These are phyloP conservation scores for Erpobdella octoculata DNA, from an alignment of 2,888 invertebrate genomes.

Conservation along the genomic window DNA sequence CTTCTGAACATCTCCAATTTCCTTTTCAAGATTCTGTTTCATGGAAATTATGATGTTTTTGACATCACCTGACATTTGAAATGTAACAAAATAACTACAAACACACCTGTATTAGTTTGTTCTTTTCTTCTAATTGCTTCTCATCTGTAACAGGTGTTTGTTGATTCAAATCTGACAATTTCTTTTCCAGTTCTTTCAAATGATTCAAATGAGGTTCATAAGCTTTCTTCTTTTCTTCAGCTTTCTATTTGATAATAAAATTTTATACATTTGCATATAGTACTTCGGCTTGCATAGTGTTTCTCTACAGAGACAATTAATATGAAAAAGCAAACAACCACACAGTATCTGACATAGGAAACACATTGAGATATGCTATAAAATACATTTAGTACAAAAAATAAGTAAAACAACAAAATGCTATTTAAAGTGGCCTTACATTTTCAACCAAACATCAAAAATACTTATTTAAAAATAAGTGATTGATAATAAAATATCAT, in stretches of 20 bases:
- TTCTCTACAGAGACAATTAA: no score
- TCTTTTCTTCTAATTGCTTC: not conserved
- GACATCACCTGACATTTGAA: not conserved
- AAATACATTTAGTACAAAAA: no score
- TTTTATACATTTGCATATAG: no score
- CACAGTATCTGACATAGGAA: no score
- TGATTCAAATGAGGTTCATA: conserved; percentile 1
- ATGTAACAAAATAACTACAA: not conserved
- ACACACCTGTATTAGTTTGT: not conserved
- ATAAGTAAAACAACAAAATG: no score
- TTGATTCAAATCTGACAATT: not conserved
- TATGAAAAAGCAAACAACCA: no score
- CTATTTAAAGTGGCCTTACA: no score
- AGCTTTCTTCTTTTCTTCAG: not conserved
- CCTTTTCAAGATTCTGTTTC: conserved; percentile 8
- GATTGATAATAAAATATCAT: no score
- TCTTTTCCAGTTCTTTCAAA: not conserved
- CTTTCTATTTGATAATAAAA: not conserved
- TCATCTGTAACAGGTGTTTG: conserved; percentile 2
- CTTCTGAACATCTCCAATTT: not conserved
- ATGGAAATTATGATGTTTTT: not conserved
- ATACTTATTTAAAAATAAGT: no score
- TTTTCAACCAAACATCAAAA: no score
- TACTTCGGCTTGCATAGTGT: no score
- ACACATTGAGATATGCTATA: no score